Base-by-base conservation (phyloP, 2,888 invertebrate species). In the Apodemia zela region DNA sequence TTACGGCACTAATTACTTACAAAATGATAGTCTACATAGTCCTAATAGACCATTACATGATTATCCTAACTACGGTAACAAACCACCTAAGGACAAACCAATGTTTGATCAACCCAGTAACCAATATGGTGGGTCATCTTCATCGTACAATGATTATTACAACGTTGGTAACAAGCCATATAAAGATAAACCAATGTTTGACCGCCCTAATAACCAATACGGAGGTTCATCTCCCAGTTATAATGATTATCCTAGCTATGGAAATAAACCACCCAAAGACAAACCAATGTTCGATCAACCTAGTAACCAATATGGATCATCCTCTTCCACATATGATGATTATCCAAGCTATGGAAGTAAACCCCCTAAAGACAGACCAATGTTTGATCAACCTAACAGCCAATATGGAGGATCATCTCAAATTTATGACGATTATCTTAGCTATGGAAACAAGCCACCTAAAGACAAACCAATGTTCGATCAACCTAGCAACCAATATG, bases 31-130 rank as follows among this genome's bases (percentile, higher is more conserved):
- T 21, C 4, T 54, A 54, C 21, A 54, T 15, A 54, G 13, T 54
- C 6, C 25, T 13, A 21, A 54, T 4, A 54, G 54, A 25, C 54
- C 54, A 15, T 13, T 54, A 25, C 13, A 58, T 59, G 62, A 63
- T 17, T 66, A 66, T 42, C 67, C 67, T 7, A 64, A 45, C 54
- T 62, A 67, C 38, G n/a, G 65, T n/a, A 60, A 63, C 25, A 63
- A 49, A 8, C 69, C 69, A 13, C 54, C 65, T 21, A 64, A 58
- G 8, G 21, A 62, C 17, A 62, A 58, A 51, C 61, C 61, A 6
- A 7, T 45, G 42, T 25, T 15, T 1, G 15, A 60, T 60, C 10
- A 6, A 18, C 45, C 25, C 7, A 66, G 60, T 49, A 67, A 64
- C 11, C 67, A 65, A 6, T 66, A 69, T 59, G 68, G 66, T 11